A percentile compares a stretch with the other conserved stretches of the same genome.
These are phyloP conservation scores for Polypedilum pembai DNA, from an alignment of 1,140 invertebrate genomes.

Conservation along the genomic window DNA sequence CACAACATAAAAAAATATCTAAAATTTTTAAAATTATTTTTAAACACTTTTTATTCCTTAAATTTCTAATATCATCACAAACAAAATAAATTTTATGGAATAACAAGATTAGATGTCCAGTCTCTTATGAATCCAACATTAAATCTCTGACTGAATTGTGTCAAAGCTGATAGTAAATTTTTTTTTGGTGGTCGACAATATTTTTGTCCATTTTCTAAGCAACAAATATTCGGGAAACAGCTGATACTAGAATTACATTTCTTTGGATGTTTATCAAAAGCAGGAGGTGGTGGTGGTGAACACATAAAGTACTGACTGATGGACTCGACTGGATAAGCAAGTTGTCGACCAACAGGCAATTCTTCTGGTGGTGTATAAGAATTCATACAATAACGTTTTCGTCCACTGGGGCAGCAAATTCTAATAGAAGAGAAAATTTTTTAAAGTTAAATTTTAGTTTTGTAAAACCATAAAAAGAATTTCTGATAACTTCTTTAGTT, in stretches of 20 bases:
- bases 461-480: too few relatives aligned
- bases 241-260: conserved; percentile 57
- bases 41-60: too few relatives aligned
- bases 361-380: conserved; percentile 54
- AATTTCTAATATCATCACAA: too few relatives aligned
- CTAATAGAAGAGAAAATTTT: conserved; percentile 33
- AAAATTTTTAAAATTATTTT: too few relatives aligned
- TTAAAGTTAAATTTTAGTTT: too few relatives aligned
- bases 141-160: conserved; percentile 46
- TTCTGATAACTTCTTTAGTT: too few relatives aligned
- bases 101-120: not conserved
- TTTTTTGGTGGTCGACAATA: conserved; percentile 60
- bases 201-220: conserved; percentile 59
- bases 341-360: conserved; percentile 46
- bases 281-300: conserved; percentile 54
- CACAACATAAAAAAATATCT: too few relatives aligned
- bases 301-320: conserved; percentile 61
- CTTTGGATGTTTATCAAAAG: conserved; percentile 58
- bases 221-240: conserved; percentile 68
- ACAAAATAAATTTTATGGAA: not conserved
- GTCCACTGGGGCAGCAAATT: conserved; percentile 60
- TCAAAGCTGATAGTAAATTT: conserved; percentile 54
- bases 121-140: not conserved
- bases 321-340: conserved; percentile 47
- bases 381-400: conserved; percentile 56